These are phyloP conservation scores for Chloroclystis v-ata DNA, from an alignment of 2,888 invertebrate species.

Conservation along the genomic window DNA sequence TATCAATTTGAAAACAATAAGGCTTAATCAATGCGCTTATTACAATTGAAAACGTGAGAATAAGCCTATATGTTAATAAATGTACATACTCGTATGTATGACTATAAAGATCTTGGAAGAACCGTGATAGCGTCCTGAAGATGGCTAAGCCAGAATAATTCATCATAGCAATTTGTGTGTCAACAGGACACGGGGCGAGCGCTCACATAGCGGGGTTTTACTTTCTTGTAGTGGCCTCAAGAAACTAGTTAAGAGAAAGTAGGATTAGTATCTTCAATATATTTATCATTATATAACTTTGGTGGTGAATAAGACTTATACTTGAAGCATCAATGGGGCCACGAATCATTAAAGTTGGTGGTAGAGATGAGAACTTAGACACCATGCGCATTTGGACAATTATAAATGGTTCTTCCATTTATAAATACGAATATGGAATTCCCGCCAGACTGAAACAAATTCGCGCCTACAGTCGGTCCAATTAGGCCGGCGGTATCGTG, in stretches of 20 bases:
- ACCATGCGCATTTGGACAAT: conserved; percentile 29
- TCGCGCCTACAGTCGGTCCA: conserved; percentile 63
- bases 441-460: conserved; percentile 60
- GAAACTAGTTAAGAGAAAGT: conserved; percentile 77
- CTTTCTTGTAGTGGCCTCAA: conserved; percentile 74
- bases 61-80: no score
- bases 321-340: conserved; percentile 23
- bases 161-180: conserved; percentile 66
- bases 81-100: no score
- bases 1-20: conserved; percentile 21
- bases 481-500: conserved; percentile 69
- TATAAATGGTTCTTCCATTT: conserved; percentile 35
- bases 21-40: conserved; percentile 4
- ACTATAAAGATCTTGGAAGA: conserved; percentile 7
- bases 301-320: conserved; percentile 32
- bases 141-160: conserved; percentile 60
- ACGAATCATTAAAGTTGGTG: conserved; percentile 24
- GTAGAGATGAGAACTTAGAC: conserved; percentile 29
- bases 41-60: no score
- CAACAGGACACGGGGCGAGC: conserved; percentile 73
- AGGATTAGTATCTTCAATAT: conserved; percentile 66
- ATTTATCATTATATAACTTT: conserved; percentile 65
- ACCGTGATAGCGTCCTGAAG: conserved; percentile 27
- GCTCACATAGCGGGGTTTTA: conserved; percentile 74
- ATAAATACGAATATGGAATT: conserved; percentile 45